Evolutionary conservation across 2,113 vertebrate genomes (phyloP), one percentile per base, ranked within the genome.

Genomic region (Myocastor coypus): DNA sequence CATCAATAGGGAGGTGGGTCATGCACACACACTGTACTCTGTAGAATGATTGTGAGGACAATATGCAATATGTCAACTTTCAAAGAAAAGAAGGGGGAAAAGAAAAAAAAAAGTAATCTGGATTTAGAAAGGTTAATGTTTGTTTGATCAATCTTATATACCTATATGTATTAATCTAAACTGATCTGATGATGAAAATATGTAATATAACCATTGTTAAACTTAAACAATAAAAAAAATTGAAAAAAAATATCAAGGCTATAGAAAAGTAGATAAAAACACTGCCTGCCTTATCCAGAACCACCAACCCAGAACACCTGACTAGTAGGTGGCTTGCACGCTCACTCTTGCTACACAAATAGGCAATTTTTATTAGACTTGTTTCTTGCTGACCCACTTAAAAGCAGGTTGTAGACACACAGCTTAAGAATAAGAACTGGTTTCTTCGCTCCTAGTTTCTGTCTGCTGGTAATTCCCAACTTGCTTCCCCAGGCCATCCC

Each of bases 261-360:
- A 42, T 0, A 61, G 59, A 64, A 57, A 52, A 28, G 69, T 7
- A 28, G 55, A 16, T 16, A 57, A 59, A 69, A 42, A 30, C 34
- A 42, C 64, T 7, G 24, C 50, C 77, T 37, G 9, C n/a, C 42
- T 50, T 34, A 42, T n/a, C 46, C 13, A 1, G 17, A 28, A 61
- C 30, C 50, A n/a, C 32, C 68, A 37, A 5, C 1, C 28, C 50
- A 7, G 0, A 3, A 34, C 34, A 16, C 3, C 46, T 3, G 52
- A 46, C 13, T 37, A 71, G 30, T 5, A 0, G 19, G n/a, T 24
- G 7, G 50, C 83, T 12, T 0, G 0, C 12, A 10, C 16, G 61
- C 46, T 11, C 37, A 28, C 32, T 17, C 4, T 30, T 5, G 16
- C 34, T 24, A 22, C 50, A 30, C 20, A 16, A 46, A 77, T 20